Percentiles rank a stretch among this genome's conserved stretches.
Conservation (phyloP, 2,888 invertebrate genomes). For the Drosophila leonis region DNA sequence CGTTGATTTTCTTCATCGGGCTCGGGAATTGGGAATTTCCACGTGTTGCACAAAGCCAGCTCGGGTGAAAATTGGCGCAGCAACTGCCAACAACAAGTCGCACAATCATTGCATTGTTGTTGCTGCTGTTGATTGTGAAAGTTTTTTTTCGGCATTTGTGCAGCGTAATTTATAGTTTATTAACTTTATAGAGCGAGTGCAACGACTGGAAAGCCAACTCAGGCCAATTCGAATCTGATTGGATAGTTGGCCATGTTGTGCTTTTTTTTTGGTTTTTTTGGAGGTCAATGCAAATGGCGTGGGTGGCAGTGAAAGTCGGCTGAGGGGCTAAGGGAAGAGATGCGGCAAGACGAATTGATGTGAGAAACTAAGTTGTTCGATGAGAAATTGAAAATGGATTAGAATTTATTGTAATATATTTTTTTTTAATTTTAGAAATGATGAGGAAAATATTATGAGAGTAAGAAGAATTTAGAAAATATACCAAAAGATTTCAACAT, state of each 20-base stretch:
- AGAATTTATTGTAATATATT: not conserved
- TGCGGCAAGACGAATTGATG: not conserved
- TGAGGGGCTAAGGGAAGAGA: not conserved
- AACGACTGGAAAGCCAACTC: constrained; percentile 67
- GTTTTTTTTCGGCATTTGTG: constrained; percentile 74
- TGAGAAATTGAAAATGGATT: too few species aligned
- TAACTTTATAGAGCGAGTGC: constrained; percentile 77
- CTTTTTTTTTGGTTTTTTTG: constrained; percentile 39
- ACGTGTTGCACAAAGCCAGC: constrained; percentile 69
- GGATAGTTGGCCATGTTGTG: constrained; percentile 15
- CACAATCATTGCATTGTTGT: constrained; percentile 43
- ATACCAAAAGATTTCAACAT: too few species aligned
- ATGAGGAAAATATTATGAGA: too few species aligned
- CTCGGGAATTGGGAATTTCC: constrained; percentile 66
- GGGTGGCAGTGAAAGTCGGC: constrained; percentile 55
- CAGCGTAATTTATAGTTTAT: constrained; percentile 78
- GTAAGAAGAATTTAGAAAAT: too few species aligned
- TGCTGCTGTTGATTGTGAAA: constrained; percentile 60
- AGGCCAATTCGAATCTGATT: constrained; percentile 35
- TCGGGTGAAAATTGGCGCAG: constrained; percentile 67
- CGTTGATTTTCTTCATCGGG: constrained; percentile 26
- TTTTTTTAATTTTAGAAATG: too few species aligned
- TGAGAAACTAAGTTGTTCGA: not conserved
- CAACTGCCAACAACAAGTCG: constrained; percentile 16
- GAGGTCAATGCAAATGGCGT: constrained; percentile 57